Percentiles rank a stretch among this genome's conserved stretches.
These are phyloP conservation scores for Ctenochaetus hawaiiensis DNA, from an alignment of 2,797 vertebrate species.

Conservation along the genomic window DNA sequence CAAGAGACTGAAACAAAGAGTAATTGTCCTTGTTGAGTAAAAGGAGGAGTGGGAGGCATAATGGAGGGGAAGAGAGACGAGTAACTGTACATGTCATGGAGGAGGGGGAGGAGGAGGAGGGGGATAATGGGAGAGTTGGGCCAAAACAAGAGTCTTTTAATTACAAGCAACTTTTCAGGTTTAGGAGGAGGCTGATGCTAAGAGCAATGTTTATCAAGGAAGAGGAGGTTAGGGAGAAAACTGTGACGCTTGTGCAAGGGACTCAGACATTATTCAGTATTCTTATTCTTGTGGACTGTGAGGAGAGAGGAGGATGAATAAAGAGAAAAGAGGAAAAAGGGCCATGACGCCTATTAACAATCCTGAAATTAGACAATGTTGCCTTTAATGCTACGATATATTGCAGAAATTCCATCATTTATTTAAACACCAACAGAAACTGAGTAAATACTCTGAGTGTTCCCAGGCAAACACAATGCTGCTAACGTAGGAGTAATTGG, in stretches of 20 bases:
- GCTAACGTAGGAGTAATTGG: conserved; percentile 6
- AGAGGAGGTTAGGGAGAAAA: background rate
- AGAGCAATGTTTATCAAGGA: conserved; percentile 9
- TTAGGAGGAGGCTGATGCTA: conserved; percentile 25
- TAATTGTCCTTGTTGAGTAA: conserved; percentile 92
- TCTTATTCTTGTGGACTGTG: conserved; percentile 11
- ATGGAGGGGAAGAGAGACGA: conserved; percentile 37
- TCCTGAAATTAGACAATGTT: conserved; percentile 48
- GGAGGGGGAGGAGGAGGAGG: conserved; percentile 33
- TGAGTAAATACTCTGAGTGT: conserved; percentile 20
- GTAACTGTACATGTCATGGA: conserved; percentile 41
- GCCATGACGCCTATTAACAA: conserved; percentile 27
- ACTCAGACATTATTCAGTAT: conserved; percentile 9
- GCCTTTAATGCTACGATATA: conserved; percentile 54
- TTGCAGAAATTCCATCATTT: conserved; percentile 22
- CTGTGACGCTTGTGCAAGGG: background rate
- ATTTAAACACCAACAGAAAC: conserved; percentile 25
- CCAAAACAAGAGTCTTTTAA: conserved; percentile 34
- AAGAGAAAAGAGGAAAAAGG: background rate
- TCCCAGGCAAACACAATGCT: conserved; percentile 15
- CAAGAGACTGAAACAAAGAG: conserved; percentile 86
- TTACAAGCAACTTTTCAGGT: conserved; percentile 31
- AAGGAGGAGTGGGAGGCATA: conserved; percentile 35
- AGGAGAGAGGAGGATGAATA: background rate
- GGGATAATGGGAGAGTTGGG: conserved; percentile 28